Conservation (phyloP, 1,140 invertebrate genomes). For the Aphelenchoides fujianensis region DNA sequence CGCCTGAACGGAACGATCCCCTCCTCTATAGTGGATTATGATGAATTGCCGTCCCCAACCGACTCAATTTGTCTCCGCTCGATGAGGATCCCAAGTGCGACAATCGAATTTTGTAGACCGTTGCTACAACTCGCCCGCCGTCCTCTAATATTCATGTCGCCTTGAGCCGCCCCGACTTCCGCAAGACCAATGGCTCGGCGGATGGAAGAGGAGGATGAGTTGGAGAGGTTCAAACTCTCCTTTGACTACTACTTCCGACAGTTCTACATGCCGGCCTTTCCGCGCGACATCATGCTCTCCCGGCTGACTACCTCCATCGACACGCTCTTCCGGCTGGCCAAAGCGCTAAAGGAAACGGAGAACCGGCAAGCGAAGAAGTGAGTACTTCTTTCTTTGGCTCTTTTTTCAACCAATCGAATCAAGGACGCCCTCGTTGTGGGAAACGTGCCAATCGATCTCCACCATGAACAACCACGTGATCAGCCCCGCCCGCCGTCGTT, state of each 20-base stretch:
- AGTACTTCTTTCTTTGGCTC: slow-evolving; percentile 12
- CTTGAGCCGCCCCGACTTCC: no score
- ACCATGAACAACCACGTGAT: slow-evolving; percentile 8
- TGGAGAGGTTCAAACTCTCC: slow-evolving; percentile 13
- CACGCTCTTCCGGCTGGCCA: not conserved
- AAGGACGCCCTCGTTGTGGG: slow-evolving; percentile 6
- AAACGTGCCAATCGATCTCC: slow-evolving; percentile 6
- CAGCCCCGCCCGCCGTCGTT: not conserved
- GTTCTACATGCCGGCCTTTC: slow-evolving; percentile 8
- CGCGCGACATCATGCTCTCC: slow-evolving; percentile 7
- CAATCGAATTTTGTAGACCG: not conserved
- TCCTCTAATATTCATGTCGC: no score
- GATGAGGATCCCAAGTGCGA: not conserved
- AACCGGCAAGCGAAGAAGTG: not conserved
- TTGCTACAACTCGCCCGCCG: no score
- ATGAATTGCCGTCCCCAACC: slow-evolving; percentile 1
- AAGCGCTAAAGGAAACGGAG: not conserved
- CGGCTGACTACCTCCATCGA: slow-evolving; percentile 1
- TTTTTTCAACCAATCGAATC: no score
- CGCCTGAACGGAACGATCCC: not conserved
- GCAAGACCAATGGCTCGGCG: not conserved
- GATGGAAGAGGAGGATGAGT: not conserved
- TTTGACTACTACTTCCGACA: slow-evolving; percentile 21
- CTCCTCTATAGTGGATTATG: not conserved
- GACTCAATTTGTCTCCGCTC: not conserved